phyloP scores from a whole-genome alignment of 2,888 invertebrate species.

The Melitaea athalia region DNA sequence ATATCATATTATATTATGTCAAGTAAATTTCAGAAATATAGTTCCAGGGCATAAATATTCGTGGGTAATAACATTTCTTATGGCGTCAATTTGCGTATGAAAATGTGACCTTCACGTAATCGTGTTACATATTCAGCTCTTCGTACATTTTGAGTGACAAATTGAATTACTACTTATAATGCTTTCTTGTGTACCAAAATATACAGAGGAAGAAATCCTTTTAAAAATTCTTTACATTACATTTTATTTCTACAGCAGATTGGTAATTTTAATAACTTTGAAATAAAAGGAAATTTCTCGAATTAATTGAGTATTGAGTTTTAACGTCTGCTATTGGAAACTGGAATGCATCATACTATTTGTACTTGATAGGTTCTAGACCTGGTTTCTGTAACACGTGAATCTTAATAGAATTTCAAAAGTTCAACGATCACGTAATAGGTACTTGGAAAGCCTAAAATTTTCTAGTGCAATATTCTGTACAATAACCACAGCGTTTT shows the following conservation, averaged over 20 bases:
- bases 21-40: not conserved
- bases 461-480: no score
- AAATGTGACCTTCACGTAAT: constrained; percentile 4
- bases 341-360: no score
- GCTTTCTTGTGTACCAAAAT: not conserved
- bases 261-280: not conserved
- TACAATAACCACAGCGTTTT: no score
- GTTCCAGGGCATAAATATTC: not conserved
- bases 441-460: no score
- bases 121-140: not conserved
- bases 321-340: no score
- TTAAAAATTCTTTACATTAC: not conserved
- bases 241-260: not conserved
- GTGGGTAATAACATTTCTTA: not conserved
- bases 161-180: constrained; percentile 5
- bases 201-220: not conserved
- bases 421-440: no score
- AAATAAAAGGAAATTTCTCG: not conserved
- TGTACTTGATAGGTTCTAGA: no score
- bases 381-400: no score
- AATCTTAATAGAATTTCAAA: no score
- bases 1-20: not conserved
- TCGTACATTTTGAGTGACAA: constrained; percentile 6
- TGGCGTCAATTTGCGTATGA: constrained; percentile 5
- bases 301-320: not conserved